A percentile compares a stretch with the other conserved stretches of the same genome.
These are phyloP conservation scores for Electrona antarctica DNA, from an alignment of 2,113 vertebrate species.

Conservation along the genomic window DNA sequence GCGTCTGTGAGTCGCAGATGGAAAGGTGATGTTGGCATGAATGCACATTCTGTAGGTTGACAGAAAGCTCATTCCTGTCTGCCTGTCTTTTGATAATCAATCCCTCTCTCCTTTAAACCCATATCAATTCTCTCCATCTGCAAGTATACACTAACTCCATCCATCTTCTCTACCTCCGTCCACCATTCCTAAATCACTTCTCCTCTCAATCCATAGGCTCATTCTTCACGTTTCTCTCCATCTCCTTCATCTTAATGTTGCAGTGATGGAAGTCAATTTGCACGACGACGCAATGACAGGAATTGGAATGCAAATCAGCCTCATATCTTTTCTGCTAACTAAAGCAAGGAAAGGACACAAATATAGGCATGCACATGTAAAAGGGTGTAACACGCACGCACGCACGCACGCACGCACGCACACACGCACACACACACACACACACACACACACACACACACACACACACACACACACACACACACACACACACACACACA, in stretches of 20 bases:
- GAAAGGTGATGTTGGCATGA: too few species aligned
- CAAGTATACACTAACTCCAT: neutral
- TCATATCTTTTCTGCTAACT: slow-evolving; percentile 9
- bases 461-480: slow-evolving; percentile 8
- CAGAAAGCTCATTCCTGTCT: neutral
- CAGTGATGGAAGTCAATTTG: slow-evolving; percentile 27
- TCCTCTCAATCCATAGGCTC: neutral
- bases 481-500: neutral
- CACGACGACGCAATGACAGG: neutral
- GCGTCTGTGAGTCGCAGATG: too few species aligned
- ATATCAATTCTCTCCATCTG: neutral
- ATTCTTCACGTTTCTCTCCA: neutral
- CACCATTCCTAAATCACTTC: neutral
- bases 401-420: neutral
- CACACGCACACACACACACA: neutral
- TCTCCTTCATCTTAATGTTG: slow-evolving; percentile 26
- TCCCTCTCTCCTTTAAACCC: neutral
- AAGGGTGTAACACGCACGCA: neutral
- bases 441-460: neutral
- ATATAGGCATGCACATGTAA: neutral
- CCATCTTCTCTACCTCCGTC: neutral
- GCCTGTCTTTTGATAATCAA: too few species aligned
- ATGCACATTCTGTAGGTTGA: too few species aligned
- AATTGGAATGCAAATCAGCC: slow-evolving; percentile 21
- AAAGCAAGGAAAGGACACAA: slow-evolving; percentile 5